A percentile compares a stretch with the other conserved stretches of the same genome.
phyloP scores from a whole-genome alignment of 2,797 vertebrate genomes.

The Bufotes viridis region DNA sequence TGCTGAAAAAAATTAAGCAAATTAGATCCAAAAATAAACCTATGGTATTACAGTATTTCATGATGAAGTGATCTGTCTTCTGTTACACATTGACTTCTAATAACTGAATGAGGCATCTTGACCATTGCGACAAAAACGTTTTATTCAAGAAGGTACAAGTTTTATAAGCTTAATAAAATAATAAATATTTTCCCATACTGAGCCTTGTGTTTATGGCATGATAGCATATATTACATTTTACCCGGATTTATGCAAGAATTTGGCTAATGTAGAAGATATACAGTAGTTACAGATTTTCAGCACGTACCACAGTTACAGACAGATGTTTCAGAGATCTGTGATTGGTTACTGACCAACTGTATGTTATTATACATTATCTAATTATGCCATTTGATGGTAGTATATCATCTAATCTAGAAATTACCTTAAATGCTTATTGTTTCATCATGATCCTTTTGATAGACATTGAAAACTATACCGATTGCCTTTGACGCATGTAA shows the following conservation, averaged over 20 bases:
- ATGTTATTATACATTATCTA: constrained; percentile 49
- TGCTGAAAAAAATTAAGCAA: too few relatives aligned
- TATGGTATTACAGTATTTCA: too few relatives aligned
- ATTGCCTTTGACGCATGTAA: constrained; percentile 9
- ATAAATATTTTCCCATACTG: neutral
- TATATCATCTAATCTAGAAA: constrained; percentile 50
- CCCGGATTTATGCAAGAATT: constrained; percentile 20
- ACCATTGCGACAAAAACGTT: neutral
- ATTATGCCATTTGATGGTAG: constrained; percentile 48
- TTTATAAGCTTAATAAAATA: neutral
- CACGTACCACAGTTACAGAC: constrained; percentile 34
- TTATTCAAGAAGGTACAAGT: neutral
- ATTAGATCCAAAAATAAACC: too few relatives aligned
- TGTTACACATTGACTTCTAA: neutral
- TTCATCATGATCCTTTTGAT: constrained; percentile 34
- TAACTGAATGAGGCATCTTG: neutral
- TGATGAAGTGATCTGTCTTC: too few relatives aligned
- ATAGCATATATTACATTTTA: constrained; percentile 18
- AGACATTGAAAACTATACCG: constrained; percentile 25
- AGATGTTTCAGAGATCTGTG: constrained; percentile 48
- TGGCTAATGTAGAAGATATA: neutral
- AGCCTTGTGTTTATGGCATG: neutral
- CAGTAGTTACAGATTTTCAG: constrained; percentile 23
- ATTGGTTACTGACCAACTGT: constrained; percentile 55
- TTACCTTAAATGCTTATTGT: constrained; percentile 50